These are phyloP conservation scores for Vimba vimba DNA, from an alignment of 2,113 vertebrate species.

Conservation along the genomic window DNA sequence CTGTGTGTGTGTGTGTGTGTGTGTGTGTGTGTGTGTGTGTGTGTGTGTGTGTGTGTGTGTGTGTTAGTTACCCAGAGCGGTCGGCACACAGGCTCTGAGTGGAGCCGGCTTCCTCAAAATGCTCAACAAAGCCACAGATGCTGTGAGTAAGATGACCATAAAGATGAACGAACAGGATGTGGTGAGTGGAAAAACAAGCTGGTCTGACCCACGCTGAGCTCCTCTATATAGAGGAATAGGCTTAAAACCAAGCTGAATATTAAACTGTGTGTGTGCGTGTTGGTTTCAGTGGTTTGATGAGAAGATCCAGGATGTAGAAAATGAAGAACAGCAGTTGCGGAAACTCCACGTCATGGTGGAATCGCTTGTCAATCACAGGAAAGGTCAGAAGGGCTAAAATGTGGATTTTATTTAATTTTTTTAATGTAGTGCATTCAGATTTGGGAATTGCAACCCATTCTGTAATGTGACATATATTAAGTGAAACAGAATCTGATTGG, in stretches of 20 bases:
- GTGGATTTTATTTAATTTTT: not conserved
- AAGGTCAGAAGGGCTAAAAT: conserved; percentile 77
- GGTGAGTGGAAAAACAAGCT: conserved; percentile 75
- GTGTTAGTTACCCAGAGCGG: conserved; percentile 88
- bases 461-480: not conserved
- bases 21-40: conserved; percentile 24
- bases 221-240: not conserved
- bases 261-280: conserved; percentile 8
- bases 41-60: not conserved
- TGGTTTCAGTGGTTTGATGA: conserved; percentile 95
- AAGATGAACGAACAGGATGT: conserved; percentile 98
- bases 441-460: not conserved
- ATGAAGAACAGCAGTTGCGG: conserved; percentile 90
- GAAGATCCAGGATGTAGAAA: conserved; percentile 96
- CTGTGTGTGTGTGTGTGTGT: too few relatives aligned
- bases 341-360: conserved; percentile 90
- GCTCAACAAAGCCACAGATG: conserved; percentile 95
- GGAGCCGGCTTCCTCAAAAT: conserved; percentile 98
- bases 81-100: conserved; percentile 92
- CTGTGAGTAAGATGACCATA: conserved; percentile 99
- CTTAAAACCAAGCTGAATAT: not conserved
- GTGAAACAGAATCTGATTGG: not conserved
- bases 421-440: not conserved
- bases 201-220: not conserved
- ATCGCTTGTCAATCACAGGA: conserved; percentile 89